These are phyloP conservation scores for Penaeus chinensis DNA, from an alignment of 1,140 invertebrate species.

Conservation along the genomic window DNA sequence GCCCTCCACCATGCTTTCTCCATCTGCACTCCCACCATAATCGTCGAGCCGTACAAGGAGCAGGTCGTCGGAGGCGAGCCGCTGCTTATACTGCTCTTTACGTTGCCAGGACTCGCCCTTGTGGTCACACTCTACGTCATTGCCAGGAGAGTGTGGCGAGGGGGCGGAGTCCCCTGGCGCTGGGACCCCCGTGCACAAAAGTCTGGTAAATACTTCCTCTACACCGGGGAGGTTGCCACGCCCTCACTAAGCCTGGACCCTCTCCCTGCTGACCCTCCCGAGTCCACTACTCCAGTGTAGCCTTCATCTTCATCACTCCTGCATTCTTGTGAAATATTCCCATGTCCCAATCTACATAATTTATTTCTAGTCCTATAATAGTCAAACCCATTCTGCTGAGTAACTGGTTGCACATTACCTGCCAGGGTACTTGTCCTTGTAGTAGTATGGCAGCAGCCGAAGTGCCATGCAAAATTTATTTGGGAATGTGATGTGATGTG, in stretches of 20 bases:
- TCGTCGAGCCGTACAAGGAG: conserved; percentile 32
- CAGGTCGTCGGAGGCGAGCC: conserved; percentile 51
- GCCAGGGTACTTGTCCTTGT: conserved; percentile 24
- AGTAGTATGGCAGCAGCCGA: conserved; percentile 13
- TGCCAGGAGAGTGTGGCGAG: conserved; percentile 59
- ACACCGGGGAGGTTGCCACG: conserved; percentile 56
- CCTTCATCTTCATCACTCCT: not conserved
- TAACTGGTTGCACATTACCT: conserved; percentile 29
- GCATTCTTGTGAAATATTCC: conserved; percentile 3
- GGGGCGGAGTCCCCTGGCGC: conserved; percentile 59
- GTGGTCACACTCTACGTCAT: conserved; percentile 61
- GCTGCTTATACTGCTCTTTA: conserved; percentile 57
- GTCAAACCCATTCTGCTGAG: conserved; percentile 49
- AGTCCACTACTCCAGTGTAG: conserved; percentile 59
- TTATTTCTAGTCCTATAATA: conserved; percentile 55
- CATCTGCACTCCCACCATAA: conserved; percentile 40
- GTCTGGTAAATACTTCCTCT: conserved; percentile 60
- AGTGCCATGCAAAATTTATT: conserved; percentile 31
- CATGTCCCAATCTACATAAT: conserved; percentile 35
- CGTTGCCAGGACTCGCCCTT: conserved; percentile 57
- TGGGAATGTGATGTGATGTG: not conserved
- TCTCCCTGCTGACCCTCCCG: conserved; percentile 46
- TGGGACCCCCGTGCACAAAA: conserved; percentile 62
- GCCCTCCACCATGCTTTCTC: conserved; percentile 40
- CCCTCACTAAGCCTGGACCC: conserved; percentile 60